Percentiles rank a stretch among this genome's conserved stretches.
phyloP scores from a whole-genome alignment of 2,797 vertebrate species.

The Muscicapa comitata region DNA sequence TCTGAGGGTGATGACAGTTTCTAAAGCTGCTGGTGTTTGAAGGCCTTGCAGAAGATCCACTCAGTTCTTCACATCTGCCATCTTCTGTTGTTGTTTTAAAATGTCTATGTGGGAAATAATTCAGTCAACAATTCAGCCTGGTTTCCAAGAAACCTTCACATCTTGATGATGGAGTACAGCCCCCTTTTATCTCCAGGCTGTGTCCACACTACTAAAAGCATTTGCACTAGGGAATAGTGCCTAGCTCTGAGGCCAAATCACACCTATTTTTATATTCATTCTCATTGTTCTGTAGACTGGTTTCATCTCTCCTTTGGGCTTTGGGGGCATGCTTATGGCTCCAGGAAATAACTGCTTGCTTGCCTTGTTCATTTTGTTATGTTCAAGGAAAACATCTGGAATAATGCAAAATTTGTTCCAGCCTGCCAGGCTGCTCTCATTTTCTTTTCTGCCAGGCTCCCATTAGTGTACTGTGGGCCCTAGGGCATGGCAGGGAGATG shows the following conservation, averaged over 20 bases:
- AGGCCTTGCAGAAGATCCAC: neutral
- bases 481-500: neutral
- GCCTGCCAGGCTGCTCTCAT: neutral
- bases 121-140: neutral
- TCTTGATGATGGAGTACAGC: neutral
- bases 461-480: accelerated
- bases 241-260: neutral
- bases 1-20: neutral
- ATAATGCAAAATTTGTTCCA: neutral
- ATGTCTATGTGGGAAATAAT: neutral
- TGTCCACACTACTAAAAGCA: neutral
- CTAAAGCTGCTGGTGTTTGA: neutral
- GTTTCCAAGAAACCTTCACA: neutral
- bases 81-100: neutral
- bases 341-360: neutral
- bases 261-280: neutral
- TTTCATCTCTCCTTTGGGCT: neutral
- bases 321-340: neutral
- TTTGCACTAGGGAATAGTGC: neutral
- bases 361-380: neutral
- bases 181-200: neutral
- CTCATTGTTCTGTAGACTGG: neutral
- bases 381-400: neutral
- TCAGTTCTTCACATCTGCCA: neutral
- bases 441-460: neutral